These are phyloP conservation scores for Dione vanillae DNA, from an alignment of 2,888 invertebrate species.

Conservation along the genomic window DNA sequence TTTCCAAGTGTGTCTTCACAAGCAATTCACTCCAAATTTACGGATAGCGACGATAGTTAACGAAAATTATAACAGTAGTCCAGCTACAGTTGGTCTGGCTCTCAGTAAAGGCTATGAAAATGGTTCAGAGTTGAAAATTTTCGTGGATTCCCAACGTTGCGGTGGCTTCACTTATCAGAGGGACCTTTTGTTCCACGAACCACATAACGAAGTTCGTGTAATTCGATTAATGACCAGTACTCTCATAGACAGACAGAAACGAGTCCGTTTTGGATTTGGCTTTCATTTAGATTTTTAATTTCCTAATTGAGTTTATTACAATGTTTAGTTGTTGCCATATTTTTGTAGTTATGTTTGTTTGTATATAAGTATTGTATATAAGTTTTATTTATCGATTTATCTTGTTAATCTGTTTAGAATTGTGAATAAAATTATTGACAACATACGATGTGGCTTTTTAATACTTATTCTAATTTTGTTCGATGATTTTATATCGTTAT, in stretches of 20 bases:
- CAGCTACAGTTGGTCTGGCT: conserved; percentile 67
- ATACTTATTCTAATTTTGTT: too few species aligned
- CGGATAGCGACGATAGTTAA: conserved; percentile 70
- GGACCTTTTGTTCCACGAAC: conserved; percentile 69
- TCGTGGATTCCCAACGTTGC: conserved; percentile 74
- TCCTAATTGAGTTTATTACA: conserved; percentile 21
- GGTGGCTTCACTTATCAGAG: conserved; percentile 76
- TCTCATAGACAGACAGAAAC: conserved; percentile 69
- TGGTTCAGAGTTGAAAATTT: conserved; percentile 73
- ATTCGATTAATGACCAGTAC: conserved; percentile 69
- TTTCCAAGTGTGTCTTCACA: conserved; percentile 71
- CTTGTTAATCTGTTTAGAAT: conserved; percentile 65
- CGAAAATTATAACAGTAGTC: conserved; percentile 57
- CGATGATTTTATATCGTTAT: too few species aligned
- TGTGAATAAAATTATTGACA: conserved; percentile 61
- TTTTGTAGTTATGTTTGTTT: conserved; percentile 78
- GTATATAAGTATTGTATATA: conserved; percentile 82
- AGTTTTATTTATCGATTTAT: conserved; percentile 78
- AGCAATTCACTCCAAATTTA: conserved; percentile 68
- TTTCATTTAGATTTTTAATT: conserved; percentile 74
- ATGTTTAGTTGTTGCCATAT: conserved; percentile 39
- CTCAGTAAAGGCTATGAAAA: conserved; percentile 68
- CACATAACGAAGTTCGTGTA: conserved; percentile 65
- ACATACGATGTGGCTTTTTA: neutral
- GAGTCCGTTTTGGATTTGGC: conserved; percentile 74